Evolutionary conservation across 2,888 invertebrate species (phyloP).

Genomic region (Luperina nickerlii): DNA sequence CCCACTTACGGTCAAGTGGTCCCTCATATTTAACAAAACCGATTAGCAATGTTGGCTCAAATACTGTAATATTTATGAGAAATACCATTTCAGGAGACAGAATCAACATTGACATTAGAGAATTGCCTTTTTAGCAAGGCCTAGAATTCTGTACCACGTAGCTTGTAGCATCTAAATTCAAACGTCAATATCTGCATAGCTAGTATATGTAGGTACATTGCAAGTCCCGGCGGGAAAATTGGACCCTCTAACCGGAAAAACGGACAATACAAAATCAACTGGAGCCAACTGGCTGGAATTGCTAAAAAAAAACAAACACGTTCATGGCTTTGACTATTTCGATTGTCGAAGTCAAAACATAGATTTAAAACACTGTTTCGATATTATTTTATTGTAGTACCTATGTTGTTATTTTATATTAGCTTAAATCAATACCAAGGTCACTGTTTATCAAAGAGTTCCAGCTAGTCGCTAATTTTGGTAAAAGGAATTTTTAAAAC

Average conservation of each 20-base stretch:
- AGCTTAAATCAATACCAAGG: not conserved
- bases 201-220: not conserved
- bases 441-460: not conserved
- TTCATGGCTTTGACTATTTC: constrained; percentile 21
- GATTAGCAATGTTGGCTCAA: not conserved
- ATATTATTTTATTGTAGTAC: not conserved
- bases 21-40: not conserved
- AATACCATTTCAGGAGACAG: not conserved
- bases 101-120: not conserved
- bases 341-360: constrained; percentile 1
- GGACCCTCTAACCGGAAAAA: constrained; percentile 37
- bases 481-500: not conserved
- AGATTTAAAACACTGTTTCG: not conserved
- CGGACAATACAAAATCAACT: constrained; percentile 28
- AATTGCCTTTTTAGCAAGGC: not conserved
- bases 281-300: constrained; percentile 39
- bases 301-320: constrained; percentile 4
- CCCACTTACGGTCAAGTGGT: not conserved
- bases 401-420: not conserved
- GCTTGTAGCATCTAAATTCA: not conserved
- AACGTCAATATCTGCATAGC: not conserved
- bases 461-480: not conserved
- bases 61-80: not conserved
- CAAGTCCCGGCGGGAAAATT: constrained; percentile 15
- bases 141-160: not conserved